Evolutionary conservation across 2,888 invertebrate genomes (phyloP).

Genomic region (Tiliacea aurago): DNA sequence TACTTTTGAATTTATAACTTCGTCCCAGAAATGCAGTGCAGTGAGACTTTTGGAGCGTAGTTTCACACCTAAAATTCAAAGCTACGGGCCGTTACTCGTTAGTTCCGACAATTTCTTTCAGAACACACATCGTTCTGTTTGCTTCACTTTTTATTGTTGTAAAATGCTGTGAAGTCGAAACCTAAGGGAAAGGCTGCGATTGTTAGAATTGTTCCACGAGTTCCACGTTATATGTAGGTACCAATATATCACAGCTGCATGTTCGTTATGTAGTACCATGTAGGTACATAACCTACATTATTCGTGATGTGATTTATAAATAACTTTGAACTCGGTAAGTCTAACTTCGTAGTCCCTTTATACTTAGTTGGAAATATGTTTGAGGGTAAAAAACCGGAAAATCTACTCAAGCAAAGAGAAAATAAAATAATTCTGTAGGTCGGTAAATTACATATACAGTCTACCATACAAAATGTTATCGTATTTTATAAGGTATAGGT

Average conservation of each 20-base stretch:
- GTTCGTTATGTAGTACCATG: background rate
- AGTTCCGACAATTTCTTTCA: slow-evolving; percentile 44
- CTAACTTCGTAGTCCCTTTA: background rate
- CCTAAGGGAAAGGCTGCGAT: slow-evolving; percentile 14
- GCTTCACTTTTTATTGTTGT: slow-evolving; percentile 25
- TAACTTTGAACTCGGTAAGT: background rate
- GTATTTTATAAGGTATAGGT: background rate
- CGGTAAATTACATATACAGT: too few species aligned
- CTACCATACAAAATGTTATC: too few species aligned
- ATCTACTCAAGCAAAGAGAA: too few species aligned
- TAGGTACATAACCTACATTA: background rate
- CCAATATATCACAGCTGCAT: background rate
- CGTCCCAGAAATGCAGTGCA: slow-evolving; percentile 2
- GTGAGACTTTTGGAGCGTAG: background rate
- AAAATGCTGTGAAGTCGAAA: slow-evolving; percentile 25
- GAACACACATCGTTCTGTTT: slow-evolving; percentile 30
- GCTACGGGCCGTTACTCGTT: slow-evolving; percentile 42
- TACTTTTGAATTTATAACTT: slow-evolving; percentile 14
- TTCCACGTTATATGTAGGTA: background rate
- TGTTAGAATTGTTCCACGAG: slow-evolving; percentile 20
- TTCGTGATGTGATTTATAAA: background rate
- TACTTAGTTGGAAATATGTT: background rate
- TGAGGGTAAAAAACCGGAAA: background rate
- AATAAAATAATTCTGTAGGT: background rate
- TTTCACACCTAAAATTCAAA: slow-evolving; percentile 37